phyloP scores from a whole-genome alignment of 1,140 invertebrate genomes.

The Bombus haemorrhoidalis region DNA sequence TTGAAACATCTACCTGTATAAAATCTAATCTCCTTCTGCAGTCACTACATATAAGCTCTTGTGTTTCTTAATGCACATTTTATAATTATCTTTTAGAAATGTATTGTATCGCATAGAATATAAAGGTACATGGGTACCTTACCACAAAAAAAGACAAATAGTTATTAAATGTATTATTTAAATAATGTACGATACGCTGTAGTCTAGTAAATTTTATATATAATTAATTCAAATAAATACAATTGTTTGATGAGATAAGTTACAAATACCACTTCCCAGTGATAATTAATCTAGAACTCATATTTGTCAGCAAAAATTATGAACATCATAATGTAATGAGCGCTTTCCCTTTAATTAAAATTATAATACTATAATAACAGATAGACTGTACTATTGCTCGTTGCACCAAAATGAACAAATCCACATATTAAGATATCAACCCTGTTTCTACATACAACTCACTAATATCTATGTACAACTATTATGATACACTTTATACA shows the following conservation, averaged over 20 bases:
- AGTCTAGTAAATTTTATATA: background rate
- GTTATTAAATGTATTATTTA: background rate
- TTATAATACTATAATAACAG: background rate
- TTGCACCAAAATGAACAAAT: background rate
- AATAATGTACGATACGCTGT: background rate
- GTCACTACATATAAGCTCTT: background rate
- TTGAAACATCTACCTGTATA: too few species aligned
- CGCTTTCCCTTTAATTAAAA: background rate
- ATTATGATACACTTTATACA: background rate
- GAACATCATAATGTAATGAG: conserved; percentile 12
- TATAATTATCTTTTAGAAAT: too few species aligned
- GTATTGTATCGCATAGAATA: background rate
- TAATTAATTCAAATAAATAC: background rate
- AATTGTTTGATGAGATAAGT: background rate
- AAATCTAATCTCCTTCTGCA: background rate
- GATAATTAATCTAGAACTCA: background rate
- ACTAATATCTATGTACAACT: background rate
- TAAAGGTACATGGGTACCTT: background rate
- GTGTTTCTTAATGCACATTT: background rate
- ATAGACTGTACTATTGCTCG: background rate
- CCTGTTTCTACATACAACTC: background rate
- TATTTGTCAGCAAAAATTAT: background rate
- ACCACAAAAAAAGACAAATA: background rate
- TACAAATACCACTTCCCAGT: background rate
- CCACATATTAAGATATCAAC: background rate